Base-by-base conservation (phyloP, 2,888 invertebrate genomes). In the Salpingus planirostris region DNA sequence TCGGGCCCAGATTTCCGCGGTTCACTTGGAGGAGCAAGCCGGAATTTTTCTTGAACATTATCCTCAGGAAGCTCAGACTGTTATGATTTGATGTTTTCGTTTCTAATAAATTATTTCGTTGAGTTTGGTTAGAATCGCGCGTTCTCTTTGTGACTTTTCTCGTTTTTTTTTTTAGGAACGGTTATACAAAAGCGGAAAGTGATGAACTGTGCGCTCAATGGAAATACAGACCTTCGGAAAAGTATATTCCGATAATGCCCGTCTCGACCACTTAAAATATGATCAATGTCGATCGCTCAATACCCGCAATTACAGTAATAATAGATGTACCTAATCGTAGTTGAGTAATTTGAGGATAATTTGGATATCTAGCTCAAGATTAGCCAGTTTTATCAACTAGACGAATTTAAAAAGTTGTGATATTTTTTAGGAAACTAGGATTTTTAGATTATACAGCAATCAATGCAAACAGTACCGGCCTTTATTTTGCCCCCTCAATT, bases 201-300 rank as follows among this genome's bases (percentile, higher is more conserved):
- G 69, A 73, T 48, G 66, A 64, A 33, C 57, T 77, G 27, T 77
- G 77, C 48, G 67, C 73, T 3, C 71, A 73, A 46, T 76, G 73
- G 69, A 71, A 72, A 44, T 77, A 74, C 52, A 68, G 73, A 42
- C 77, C 77, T 1, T 75, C 76, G 21, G 75, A 74, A 40, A 76
- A 76, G 55, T 76, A 76, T 49, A 67, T 73, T 33, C 74, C 76
- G 34, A 47, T 48, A 53, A 64, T 51, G 62, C 64, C 46, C 29
- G 52, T 41, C 47, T 65, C 33, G n/a, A n/a, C n/a, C n/a, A n/a
- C n/a, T n/a, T n/a, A n/a, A n/a, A n/a, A n/a, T n/a, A n/a, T n/a
- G n/a, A n/a, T n/a, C n/a, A n/a, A n/a, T n/a, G n/a, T n/a, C n/a
- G n/a, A n/a, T n/a, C n/a, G n/a, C n/a, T n/a, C n/a, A n/a, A n/a